Evolutionary conservation across 2,888 invertebrate species (phyloP), one percentile per base, ranked within the genome.

Genomic region (Drosophila colorata): DNA sequence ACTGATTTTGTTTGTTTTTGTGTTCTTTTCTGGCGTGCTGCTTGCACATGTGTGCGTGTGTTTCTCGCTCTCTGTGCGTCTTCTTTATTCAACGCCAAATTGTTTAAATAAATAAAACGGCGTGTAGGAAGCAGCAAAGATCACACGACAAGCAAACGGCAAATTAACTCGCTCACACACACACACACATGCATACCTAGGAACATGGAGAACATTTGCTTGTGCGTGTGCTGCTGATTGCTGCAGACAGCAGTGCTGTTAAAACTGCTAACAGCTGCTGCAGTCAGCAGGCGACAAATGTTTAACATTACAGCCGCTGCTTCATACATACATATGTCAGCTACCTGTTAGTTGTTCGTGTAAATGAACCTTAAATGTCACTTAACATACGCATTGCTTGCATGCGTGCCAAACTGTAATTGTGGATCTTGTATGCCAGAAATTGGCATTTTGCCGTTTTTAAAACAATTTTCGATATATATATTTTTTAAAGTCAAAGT

Each of bases 71-170:
- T 66, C 14, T 60, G 75, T 57, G 47, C 61, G 60, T 70, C 72
- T 71, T 80, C 33, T 78, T 83, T 57, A 71, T 77, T 65, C 57
- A 60, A 64, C 69, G 73, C 63, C 73, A 72, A 86, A 87, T 74
- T 87, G 76, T 86, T 87, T 87, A 74, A 86, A 73, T 74, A 88
- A 83, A 89, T 87, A 80, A 74, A 78, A 69, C 66, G 65, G 69
- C 51, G 81, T 74, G 70, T 93, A 90, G 85, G 93, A 88, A 56
- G 90, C 88, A 51, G 91, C 83, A 66, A 93, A 90, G 69, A 93
- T 64, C 66, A 60, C 58, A 69, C 55, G 77, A 69, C 75, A 69
- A 77, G 66, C 61, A 74, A 80, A 65, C 59, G 43, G 41, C 58
- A 77, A 74, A 80, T 80, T 80, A 80, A 77, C 78, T 73, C 51